phyloP scores from a whole-genome alignment of 2,113 vertebrate genomes.

The Baryphthengus martii region DNA sequence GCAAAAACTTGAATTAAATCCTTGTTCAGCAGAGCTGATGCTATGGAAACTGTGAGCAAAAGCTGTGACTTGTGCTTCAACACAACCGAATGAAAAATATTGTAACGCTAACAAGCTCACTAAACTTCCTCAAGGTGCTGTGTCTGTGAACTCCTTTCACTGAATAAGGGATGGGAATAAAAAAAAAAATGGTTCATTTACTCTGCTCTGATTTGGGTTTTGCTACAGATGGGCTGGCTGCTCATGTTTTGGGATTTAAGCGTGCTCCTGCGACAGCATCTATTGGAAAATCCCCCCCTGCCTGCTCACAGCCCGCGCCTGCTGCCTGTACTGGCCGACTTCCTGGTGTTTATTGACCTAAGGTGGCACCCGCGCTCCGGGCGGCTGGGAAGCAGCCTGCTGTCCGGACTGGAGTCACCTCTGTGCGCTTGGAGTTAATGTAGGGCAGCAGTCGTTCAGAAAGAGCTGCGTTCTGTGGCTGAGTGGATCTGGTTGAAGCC shows the following conservation, averaged over 20 bases:
- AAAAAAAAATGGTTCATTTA: neutral
- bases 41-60: neutral
- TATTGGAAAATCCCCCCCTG: accelerated
- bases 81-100: neutral
- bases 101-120: neutral
- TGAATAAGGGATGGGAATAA: neutral
- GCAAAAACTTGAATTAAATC: neutral
- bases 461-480: neutral
- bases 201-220: neutral
- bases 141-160: neutral
- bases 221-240: neutral
- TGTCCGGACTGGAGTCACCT: neutral
- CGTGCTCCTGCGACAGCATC: neutral
- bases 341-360: neutral
- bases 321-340: neutral
- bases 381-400: neutral
- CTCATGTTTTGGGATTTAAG: neutral
- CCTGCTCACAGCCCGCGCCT: neutral
- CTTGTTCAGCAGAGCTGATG: neutral
- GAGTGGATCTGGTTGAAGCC: neutral
- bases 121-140: neutral
- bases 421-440: accelerated
- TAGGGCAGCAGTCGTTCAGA: neutral
- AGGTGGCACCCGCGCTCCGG: neutral
- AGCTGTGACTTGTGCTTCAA: neutral